Evolutionary conservation across 2,888 invertebrate species (phyloP).

Genomic region (Athalia circularis): DNA sequence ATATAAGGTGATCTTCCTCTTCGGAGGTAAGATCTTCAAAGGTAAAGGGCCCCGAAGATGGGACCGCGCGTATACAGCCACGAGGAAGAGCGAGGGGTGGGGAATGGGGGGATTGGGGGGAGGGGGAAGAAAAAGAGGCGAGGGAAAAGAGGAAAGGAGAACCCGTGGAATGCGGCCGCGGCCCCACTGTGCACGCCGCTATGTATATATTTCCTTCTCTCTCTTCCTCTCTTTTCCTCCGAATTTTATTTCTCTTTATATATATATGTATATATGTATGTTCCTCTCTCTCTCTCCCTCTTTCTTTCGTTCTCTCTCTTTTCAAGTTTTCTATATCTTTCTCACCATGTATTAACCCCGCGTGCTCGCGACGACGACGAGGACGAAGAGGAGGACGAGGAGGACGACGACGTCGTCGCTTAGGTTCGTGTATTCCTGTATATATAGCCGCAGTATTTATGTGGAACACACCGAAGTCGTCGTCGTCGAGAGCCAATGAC

Average conservation of each 20-base stretch:
- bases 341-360: slow-evolving; percentile 34
- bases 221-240: slow-evolving; percentile 22
- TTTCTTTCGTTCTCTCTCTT: slow-evolving; percentile 28
- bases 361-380: neutral
- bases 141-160: slow-evolving; percentile 3
- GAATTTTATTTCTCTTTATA: slow-evolving; percentile 3
- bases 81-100: neutral
- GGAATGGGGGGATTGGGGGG: slow-evolving; percentile 19
- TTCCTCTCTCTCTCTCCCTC: slow-evolving; percentile 22
- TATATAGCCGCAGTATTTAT: slow-evolving; percentile 71
- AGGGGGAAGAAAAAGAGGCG: slow-evolving; percentile 8
- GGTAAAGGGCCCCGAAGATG: slow-evolving; percentile 35
- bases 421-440: slow-evolving; percentile 61
- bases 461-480: slow-evolving; percentile 67
- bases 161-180: slow-evolving; percentile 43
- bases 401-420: too few species aligned
- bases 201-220: slow-evolving; percentile 25
- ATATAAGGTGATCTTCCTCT: neutral
- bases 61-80: slow-evolving; percentile 8
- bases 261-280: neutral
- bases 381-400: too few species aligned
- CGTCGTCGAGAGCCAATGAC: slow-evolving; percentile 38
- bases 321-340: slow-evolving; percentile 34
- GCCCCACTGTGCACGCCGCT: slow-evolving; percentile 34
- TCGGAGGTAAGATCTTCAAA: neutral